Conservation (phyloP, 2,888 invertebrate species). For the Morpho achilles region DNA sequence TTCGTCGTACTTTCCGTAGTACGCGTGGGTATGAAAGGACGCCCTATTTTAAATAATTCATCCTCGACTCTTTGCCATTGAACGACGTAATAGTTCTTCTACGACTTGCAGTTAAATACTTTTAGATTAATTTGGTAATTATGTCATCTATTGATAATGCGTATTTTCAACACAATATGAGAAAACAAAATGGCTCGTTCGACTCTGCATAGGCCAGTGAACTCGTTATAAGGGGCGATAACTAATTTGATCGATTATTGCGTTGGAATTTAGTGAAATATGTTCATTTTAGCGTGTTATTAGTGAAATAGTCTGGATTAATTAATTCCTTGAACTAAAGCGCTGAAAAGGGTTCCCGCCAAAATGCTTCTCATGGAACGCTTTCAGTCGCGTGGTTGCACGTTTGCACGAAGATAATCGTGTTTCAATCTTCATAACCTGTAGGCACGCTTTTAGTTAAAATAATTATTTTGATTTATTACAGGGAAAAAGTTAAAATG, state of each 20-base stretch:
- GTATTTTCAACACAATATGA: constrained; percentile 75
- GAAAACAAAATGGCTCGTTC: constrained; percentile 80
- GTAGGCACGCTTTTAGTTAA: constrained; percentile 51
- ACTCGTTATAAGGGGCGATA: constrained; percentile 73
- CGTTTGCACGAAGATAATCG: constrained; percentile 33
- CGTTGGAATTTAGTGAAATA: constrained; percentile 32
- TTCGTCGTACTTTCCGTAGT: constrained; percentile 70
- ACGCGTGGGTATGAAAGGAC: constrained; percentile 74
- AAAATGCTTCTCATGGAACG: constrained; percentile 68
- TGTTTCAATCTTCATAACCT: constrained; percentile 35
- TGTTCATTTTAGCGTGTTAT: constrained; percentile 29
- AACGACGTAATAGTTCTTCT: constrained; percentile 70
- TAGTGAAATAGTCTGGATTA: constrained; percentile 23
- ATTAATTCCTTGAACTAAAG: constrained; percentile 25
- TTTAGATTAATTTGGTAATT: constrained; percentile 66
- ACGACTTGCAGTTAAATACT: constrained; percentile 65
- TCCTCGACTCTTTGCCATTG: constrained; percentile 73
- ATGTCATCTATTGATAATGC: constrained; percentile 69
- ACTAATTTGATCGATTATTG: constrained; percentile 47
- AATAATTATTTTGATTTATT: constrained; percentile 38
- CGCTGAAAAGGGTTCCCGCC: constrained; percentile 71
- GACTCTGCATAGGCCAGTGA: constrained; percentile 76
- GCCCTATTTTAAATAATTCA: constrained; percentile 74
- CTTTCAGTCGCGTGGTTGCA: constrained; percentile 46
- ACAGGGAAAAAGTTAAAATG: constrained; percentile 83